phyloP scores from a whole-genome alignment of 2,888 invertebrate genomes.

The Eupithecia exiguata region DNA sequence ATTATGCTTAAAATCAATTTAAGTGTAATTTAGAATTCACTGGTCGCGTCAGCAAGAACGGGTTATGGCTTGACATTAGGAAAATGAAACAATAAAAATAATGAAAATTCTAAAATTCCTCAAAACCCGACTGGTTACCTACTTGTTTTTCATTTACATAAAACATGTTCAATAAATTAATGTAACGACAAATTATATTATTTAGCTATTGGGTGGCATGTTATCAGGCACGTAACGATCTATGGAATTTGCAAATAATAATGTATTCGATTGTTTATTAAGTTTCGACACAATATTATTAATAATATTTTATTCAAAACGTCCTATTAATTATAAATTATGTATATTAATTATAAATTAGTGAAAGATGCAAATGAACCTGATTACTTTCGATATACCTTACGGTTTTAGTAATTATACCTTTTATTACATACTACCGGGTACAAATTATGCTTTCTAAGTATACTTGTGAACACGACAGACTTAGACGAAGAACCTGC shows the following conservation, averaged over 20 bases:
- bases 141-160: constrained; percentile 74
- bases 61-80: constrained; percentile 53
- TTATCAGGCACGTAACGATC: constrained; percentile 55
- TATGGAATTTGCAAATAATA: constrained; percentile 58
- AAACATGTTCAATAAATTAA: constrained; percentile 70
- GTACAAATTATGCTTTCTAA: background rate
- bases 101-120: constrained; percentile 78
- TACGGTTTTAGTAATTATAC: constrained; percentile 5
- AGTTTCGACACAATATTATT: background rate
- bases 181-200: constrained; percentile 70
- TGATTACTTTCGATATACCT: background rate
- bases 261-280: constrained; percentile 27
- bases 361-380: background rate
- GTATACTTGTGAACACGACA: background rate
- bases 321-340: background rate
- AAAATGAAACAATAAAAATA: constrained; percentile 73
- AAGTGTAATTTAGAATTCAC: constrained; percentile 40
- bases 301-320: background rate
- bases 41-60: constrained; percentile 34
- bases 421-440: constrained; percentile 1
- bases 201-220: constrained; percentile 65
- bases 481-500: background rate
- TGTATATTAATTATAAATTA: background rate
- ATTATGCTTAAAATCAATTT: constrained; percentile 40
- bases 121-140: constrained; percentile 64